Base-by-base conservation (phyloP, 1,140 invertebrate species). In the Rhysida immarginata region DNA sequence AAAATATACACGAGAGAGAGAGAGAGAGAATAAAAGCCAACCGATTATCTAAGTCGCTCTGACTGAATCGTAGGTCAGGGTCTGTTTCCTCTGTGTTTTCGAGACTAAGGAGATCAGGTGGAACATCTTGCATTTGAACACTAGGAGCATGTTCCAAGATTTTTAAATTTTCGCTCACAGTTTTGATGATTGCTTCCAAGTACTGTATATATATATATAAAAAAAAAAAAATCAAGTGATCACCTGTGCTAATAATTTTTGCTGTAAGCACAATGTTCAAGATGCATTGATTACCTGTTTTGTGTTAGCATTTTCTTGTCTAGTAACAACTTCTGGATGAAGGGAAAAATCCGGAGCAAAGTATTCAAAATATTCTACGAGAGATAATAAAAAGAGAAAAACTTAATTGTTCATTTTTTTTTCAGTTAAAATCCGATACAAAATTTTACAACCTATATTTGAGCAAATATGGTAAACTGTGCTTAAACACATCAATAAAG, bases 271-370 rank as follows among this genome's bases (percentile, higher is more conserved):
- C 29, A 55, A 26, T 16, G 24, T 21, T 26, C 2, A 26, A 35
- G 16, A 35, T 35, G 16, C 5, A 35, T 35, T 5, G 29, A 41
- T 42, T 60, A 71, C 69, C 59, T 73, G 71, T 68, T 90, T 90
- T 54, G 81, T 87, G 66, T 96, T 96, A 0, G 84, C 87, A 69
- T 96, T 96, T 58, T 95, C 90, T 65, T 83, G 82, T 53, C 85
- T 77, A 13, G 78, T 82, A 1, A 83, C 78, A 11, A 94, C 80
- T 56, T 95, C 90, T 0, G 91, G 89, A 74, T 95, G 88, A 2
- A 97, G 69, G 1, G 85, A 87, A 64, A 95, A 96, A 69, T 97
- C 92, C 0, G 93, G 92, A 23, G 86, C 88, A 68, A 97, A 97
- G 66, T 92, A 96, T 65, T 96, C 91, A 29, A 93, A 77, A 66